Evolutionary conservation across 1,140 invertebrate genomes (phyloP), one percentile per base, ranked within the genome.

Genomic region (Muscidifurax raptorellus): DNA sequence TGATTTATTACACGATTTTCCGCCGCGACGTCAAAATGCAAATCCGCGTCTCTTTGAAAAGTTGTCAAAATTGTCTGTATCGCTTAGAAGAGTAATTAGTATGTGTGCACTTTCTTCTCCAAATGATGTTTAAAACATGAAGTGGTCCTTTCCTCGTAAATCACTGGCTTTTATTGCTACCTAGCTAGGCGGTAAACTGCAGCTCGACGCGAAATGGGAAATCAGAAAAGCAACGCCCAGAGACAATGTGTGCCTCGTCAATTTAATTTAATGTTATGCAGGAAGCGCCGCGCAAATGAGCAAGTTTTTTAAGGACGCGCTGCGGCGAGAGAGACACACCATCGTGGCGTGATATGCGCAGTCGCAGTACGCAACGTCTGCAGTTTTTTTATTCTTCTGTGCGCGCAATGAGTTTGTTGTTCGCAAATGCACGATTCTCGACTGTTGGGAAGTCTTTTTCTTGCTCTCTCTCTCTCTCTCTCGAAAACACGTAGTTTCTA

Each of bases 201-300:
- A 15, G 5, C 22, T 25, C 40, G 36, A 64, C 10, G 44, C n/a
- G 27, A 74, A 28, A 36, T 27, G 40, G 59, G 52, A 30, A 52
- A 83, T 78, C 47, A 25, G 13, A 36, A n/a, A 59, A 52, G 72
- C 66, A 36, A 80, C 52, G 71, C 64, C 64, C 52, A 44, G 30
- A 36, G 18, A 75, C 6, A 1, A 36, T 10, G 80, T 22, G 32
- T 2, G 12, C 40, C 18, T n/a, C n/a, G 69, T 30, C 40, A 74
- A 84, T 79, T 84, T 79, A 84, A 84, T 64, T 71, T 79, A 84
- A 80, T 80, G 44, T 27, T 80, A 64, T 79, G 67, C 76, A 74
- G 47, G 36, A 80, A 67, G 40, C 69, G 52, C 59, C 25, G 69
- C 22, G 52, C n/a, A 82, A 82, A 75, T 52, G 30, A 82, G 52